Evolutionary conservation across 2,888 invertebrate genomes (phyloP).

Genomic region (Idaea aversata): DNA sequence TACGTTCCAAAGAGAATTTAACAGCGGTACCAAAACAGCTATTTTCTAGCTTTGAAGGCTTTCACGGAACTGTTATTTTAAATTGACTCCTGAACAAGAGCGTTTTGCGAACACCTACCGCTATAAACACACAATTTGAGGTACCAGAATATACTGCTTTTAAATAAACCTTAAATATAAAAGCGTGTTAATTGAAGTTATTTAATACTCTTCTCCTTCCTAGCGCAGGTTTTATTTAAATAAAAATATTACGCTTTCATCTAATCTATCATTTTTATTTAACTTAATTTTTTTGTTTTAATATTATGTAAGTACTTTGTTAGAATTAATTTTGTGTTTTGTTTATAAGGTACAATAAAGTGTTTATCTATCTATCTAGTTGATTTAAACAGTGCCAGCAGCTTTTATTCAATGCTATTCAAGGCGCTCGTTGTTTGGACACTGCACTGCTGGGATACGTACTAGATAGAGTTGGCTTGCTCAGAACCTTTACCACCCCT

Average conservation of each 20-base stretch:
- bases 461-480: too few relatives aligned
- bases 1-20: slow-evolving; percentile 35
- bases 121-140: slow-evolving; percentile 66
- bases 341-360: too few relatives aligned
- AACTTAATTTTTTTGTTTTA: too few relatives aligned
- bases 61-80: slow-evolving; percentile 52
- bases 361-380: too few relatives aligned
- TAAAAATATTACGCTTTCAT: slow-evolving; percentile 45
- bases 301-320: too few relatives aligned
- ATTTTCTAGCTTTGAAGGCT: slow-evolving; percentile 60
- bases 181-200: slow-evolving; percentile 59
- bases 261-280: slow-evolving; percentile 41
- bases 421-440: too few relatives aligned
- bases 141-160: slow-evolving; percentile 44
- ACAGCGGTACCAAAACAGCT: slow-evolving; percentile 31
- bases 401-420: too few relatives aligned
- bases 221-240: slow-evolving; percentile 36
- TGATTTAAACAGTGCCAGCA: too few relatives aligned
- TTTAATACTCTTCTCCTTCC: slow-evolving; percentile 46
- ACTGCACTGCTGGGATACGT: too few relatives aligned
- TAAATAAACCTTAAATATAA: slow-evolving; percentile 49
- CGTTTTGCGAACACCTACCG: slow-evolving; percentile 49
- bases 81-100: slow-evolving; percentile 60
- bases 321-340: too few relatives aligned
- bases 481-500: too few relatives aligned